Evolutionary conservation across 37 sponge, comb jelly and placozoan species (phyloP).

Genomic region (Aphrocallistes beatrix): DNA sequence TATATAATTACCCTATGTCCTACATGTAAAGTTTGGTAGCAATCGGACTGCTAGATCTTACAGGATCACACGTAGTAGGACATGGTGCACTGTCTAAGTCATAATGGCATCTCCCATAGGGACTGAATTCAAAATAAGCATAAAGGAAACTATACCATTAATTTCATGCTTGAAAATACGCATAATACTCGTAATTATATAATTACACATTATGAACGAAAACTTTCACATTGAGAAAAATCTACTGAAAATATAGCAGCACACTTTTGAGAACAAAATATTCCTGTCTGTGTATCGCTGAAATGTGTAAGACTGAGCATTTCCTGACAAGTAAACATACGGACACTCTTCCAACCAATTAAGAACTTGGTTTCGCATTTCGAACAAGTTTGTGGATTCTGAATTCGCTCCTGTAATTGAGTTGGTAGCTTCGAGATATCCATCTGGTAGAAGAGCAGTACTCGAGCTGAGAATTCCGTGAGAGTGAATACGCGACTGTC

Average conservation of each 20-base stretch:
- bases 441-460: background rate
- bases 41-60: too few species aligned
- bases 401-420: background rate
- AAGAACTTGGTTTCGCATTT: background rate
- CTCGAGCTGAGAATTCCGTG: background rate
- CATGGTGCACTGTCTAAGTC: too few species aligned
- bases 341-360: background rate
- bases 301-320: background rate
- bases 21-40: too few species aligned
- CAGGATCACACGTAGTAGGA: too few species aligned
- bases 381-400: background rate
- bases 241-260: background rate
- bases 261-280: background rate
- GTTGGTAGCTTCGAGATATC: background rate
- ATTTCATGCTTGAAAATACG: too few species aligned
- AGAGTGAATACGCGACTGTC: background rate
- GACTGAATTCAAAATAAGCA: too few species aligned
- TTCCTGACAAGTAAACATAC: background rate
- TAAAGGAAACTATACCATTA: too few species aligned
- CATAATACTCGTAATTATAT: too few species aligned
- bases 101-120: too few species aligned
- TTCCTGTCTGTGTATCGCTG: background rate
- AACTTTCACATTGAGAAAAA: too few species aligned
- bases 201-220: too few species aligned
- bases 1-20: too few species aligned